phyloP scores from a whole-genome alignment of 2,797 vertebrate genomes.

The Danio choprae region DNA sequence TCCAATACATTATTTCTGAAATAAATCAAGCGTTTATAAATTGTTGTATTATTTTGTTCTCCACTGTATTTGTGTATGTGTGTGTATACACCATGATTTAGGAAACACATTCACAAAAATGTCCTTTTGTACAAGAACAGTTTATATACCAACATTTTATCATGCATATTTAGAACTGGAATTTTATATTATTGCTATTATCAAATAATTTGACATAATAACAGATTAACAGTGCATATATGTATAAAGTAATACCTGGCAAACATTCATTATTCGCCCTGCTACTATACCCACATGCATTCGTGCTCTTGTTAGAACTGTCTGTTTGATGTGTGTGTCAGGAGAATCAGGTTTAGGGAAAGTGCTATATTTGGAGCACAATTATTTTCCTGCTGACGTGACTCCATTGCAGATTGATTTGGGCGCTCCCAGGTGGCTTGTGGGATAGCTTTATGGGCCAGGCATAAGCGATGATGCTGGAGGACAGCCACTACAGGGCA shows the following conservation, averaged over 20 bases:
- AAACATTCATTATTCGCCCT: slow-evolving; percentile 23
- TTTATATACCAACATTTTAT: too few relatives aligned
- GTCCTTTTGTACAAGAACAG: too few relatives aligned
- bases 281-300: slow-evolving; percentile 25
- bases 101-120: too few relatives aligned
- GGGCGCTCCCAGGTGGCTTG: slow-evolving; percentile 37
- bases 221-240: too few relatives aligned
- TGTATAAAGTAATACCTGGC: neutral
- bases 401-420: slow-evolving; percentile 52
- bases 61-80: too few relatives aligned
- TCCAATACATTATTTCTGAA: too few relatives aligned
- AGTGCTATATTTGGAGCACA: slow-evolving; percentile 71
- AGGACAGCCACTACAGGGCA: slow-evolving; percentile 41
- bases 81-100: too few relatives aligned
- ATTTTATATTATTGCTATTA: too few relatives aligned
- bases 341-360: slow-evolving; percentile 36
- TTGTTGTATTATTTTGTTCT: too few relatives aligned
- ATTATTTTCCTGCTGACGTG: slow-evolving; percentile 74
- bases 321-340: slow-evolving; percentile 53
- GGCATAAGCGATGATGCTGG: slow-evolving; percentile 37
- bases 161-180: too few relatives aligned
- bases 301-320: slow-evolving; percentile 50
- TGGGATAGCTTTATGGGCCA: slow-evolving; percentile 52
- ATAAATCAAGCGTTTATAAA: too few relatives aligned
- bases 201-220: too few relatives aligned